Evolutionary conservation across 2,797 vertebrate genomes (phyloP), one percentile per base, ranked within the genome.

Genomic region (Pelochelys cantorii): DNA sequence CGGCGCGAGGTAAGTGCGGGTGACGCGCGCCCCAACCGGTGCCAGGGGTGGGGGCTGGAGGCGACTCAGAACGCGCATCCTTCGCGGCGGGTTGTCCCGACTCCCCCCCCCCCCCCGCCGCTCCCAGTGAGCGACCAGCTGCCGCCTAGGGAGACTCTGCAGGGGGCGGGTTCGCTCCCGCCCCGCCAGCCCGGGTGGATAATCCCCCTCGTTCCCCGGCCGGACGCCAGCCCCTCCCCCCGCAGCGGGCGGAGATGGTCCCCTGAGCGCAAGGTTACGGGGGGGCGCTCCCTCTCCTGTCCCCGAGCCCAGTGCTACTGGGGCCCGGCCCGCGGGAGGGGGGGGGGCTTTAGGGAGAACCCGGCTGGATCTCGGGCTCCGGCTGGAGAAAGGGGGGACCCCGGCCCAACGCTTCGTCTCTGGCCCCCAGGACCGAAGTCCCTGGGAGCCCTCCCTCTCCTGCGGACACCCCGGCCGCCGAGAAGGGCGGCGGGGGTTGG

Each of bases 161-260:
- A 27, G 5, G 80, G 20, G 13, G 74, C 65, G 75, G 42, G 55
- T 14, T 68, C 37, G 80, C 6, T 6, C 77, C 60, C 23, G 17
- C 2, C 2, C 31, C 20, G 18, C 29, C 29, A n/a, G 34, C 75
- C n/a, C 3, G 15, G 5, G 37, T 60, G 48, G 89, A 25, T 95
- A 87, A 92, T 93, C 90, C 37, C 65, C 75, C 57, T 29, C 31
- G 42, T 11, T 86, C 82, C 88, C 80, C 54, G 55, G 71, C 14
- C 31, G 18, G 74, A 79, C 68, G 5, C 82, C 27, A 3, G 1
- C 79, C 79, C 75, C 82, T 81, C 88, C 86, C 25, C 22, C 59
- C 37, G 23, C 80, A 89, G 92, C 96, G 89, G 96, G 92, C 95
- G 94, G 95, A 4, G 75, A 42, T 42, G 42, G 42, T 42, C 42